Percentiles rank a stretch among this genome's conserved stretches.
phyloP scores from a whole-genome alignment of 2,888 invertebrate species.

The Schizaphis graminum region DNA sequence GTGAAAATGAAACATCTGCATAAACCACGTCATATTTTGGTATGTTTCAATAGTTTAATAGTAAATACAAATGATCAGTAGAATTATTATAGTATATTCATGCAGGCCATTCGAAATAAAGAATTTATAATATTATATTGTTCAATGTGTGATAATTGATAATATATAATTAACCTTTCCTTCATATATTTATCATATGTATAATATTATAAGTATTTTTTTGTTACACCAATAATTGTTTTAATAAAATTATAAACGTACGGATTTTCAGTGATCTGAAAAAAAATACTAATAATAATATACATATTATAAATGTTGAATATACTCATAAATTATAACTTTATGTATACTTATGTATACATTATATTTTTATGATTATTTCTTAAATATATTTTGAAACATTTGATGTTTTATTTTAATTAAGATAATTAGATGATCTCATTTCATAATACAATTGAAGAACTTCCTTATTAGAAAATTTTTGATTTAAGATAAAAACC shows the following conservation, averaged over 20 bases:
- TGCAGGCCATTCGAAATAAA: neutral
- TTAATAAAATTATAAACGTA: too few species aligned
- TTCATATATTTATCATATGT: neutral
- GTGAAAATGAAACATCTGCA: conserved; percentile 32
- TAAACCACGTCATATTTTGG: neutral
- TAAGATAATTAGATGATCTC: neutral
- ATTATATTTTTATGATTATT: neutral
- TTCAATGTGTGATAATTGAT: neutral
- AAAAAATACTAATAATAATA: too few species aligned
- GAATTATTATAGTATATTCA: neutral
- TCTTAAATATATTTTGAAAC: neutral
- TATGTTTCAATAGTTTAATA: neutral
- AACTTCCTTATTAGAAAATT: too few species aligned
- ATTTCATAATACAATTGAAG: neutral
- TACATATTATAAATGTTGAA: too few species aligned
- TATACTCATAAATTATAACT: neutral
- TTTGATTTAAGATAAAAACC: too few species aligned
- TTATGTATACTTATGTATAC: too few species aligned
- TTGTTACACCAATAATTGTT: too few species aligned
- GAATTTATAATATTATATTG: neutral
- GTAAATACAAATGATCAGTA: neutral
- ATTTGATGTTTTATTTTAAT: neutral
- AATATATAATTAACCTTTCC: neutral
- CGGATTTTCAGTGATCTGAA: too few species aligned
- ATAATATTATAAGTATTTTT: too few species aligned